Conservation (phyloP, 2,888 invertebrate genomes). For the Xylophagus ater region DNA sequence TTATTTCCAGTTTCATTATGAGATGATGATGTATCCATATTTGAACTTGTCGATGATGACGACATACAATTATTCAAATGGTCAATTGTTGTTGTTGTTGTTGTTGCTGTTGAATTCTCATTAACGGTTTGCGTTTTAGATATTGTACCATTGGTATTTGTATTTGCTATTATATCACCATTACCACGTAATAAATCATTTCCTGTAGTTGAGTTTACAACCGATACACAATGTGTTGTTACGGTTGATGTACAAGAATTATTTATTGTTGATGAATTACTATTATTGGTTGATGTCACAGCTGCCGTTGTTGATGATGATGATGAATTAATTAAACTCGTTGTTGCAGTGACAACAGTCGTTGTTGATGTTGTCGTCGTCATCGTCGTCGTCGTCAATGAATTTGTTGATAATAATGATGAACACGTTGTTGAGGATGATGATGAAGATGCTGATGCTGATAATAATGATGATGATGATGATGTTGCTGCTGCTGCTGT, state of each 20-base stretch:
- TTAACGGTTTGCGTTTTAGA: slow-evolving; percentile 12
- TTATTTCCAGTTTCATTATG: too few relatives aligned
- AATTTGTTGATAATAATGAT: too few relatives aligned
- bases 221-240: too few relatives aligned
- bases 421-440: not conserved
- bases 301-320: not conserved
- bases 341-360: slow-evolving; percentile 11
- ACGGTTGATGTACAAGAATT: too few relatives aligned
- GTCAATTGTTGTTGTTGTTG: slow-evolving; percentile 10
- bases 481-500: slow-evolving; percentile 17
- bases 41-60: too few relatives aligned
- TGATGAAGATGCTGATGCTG: not conserved
- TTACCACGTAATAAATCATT: slow-evolving; percentile 14
- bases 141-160: slow-evolving; percentile 12
- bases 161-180: slow-evolving; percentile 13
- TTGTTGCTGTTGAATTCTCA: slow-evolving; percentile 11
- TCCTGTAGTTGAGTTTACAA: slow-evolving; percentile 15
- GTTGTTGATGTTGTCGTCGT: slow-evolving; percentile 18
- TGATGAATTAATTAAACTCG: slow-evolving; percentile 3
- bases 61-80: too few relatives aligned
- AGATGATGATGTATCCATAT: too few relatives aligned
- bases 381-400: slow-evolving; percentile 17
- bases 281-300: too few relatives aligned
- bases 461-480: not conserved
- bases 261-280: too few relatives aligned